phyloP scores from a whole-genome alignment of 2,797 vertebrate species.

The Aratinga solstitialis region DNA sequence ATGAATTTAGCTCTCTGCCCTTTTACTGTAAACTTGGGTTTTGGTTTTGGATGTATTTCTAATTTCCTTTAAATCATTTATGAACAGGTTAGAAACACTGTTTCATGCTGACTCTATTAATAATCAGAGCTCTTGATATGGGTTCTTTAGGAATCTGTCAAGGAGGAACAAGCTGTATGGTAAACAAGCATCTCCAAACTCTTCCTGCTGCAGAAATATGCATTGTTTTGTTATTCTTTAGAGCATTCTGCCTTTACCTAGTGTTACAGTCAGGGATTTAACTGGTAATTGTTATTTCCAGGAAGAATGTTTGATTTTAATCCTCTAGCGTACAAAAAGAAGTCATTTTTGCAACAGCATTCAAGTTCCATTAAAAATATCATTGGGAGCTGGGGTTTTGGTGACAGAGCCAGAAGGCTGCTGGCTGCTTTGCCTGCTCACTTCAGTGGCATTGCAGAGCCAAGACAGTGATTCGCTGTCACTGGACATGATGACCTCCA shows the following conservation, averaged over 20 bases:
- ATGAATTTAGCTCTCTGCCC: not conserved
- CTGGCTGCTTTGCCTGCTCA: not conserved
- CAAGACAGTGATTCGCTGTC: not conserved
- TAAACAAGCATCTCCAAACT: conserved; percentile 51
- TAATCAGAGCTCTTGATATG: conserved; percentile 22
- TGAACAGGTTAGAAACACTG: conserved; percentile 25
- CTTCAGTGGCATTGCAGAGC: not conserved
- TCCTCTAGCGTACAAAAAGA: not conserved
- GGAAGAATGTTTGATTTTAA: not conserved
- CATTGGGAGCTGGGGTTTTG: not conserved
- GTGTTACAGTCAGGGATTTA: not conserved
- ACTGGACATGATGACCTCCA: not conserved
- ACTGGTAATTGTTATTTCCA: conserved; percentile 2
- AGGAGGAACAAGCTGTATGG: not conserved
- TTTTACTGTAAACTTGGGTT: conserved; percentile 40
- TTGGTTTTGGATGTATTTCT: conserved; percentile 1
- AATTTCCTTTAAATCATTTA: conserved; percentile 35
- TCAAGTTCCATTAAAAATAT: not conserved
- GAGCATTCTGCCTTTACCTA: conserved; percentile 25
- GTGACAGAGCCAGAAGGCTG: not conserved
- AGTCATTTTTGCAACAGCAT: not conserved
- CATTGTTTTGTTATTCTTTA: conserved; percentile 36
- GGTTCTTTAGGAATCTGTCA: conserved; percentile 23
- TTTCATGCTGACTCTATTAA: not conserved
- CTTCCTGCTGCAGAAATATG: conserved; percentile 33